phyloP scores from a whole-genome alignment of 2,888 invertebrate species.

The Agrypnus murinus region DNA sequence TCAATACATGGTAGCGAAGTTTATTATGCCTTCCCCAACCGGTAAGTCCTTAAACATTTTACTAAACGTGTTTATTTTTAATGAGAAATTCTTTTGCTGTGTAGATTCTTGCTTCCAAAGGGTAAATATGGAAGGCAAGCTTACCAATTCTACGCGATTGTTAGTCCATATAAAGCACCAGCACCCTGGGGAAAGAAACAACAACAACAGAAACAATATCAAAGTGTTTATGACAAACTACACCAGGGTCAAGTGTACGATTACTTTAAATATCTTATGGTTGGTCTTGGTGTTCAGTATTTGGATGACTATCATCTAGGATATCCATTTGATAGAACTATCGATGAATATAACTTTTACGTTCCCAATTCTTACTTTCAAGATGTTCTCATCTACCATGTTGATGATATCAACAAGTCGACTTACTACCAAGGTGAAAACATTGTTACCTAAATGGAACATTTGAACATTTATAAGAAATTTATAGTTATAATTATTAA shows the following conservation, averaged over 20 bases:
- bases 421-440: neutral
- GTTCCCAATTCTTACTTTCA: constrained; percentile 79
- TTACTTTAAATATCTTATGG: constrained; percentile 54
- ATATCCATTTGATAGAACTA: constrained; percentile 85
- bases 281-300: constrained; percentile 55
- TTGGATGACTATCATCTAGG: constrained; percentile 79
- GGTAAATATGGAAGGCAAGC: constrained; percentile 79
- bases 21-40: constrained; percentile 81
- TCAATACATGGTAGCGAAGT: constrained; percentile 74
- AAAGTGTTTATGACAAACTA: neutral
- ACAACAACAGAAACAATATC: neutral
- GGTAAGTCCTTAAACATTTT: constrained; percentile 68
- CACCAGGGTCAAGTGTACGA: constrained; percentile 35
- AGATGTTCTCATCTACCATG: constrained; percentile 79
- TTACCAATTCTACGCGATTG: constrained; percentile 73
- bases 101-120: constrained; percentile 78
- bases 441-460: neutral
- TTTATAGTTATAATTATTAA: neutral
- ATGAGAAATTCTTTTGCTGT: too few species aligned
- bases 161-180: constrained; percentile 67
- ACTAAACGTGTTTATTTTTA: too few species aligned
- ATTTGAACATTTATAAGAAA: neutral
- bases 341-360: too few species aligned
- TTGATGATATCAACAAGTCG: neutral
- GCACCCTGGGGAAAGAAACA: neutral